Evolutionary conservation across 2,888 invertebrate genomes (phyloP), one percentile per base, ranked within the genome.

Genomic region (Cephus spinipes): DNA sequence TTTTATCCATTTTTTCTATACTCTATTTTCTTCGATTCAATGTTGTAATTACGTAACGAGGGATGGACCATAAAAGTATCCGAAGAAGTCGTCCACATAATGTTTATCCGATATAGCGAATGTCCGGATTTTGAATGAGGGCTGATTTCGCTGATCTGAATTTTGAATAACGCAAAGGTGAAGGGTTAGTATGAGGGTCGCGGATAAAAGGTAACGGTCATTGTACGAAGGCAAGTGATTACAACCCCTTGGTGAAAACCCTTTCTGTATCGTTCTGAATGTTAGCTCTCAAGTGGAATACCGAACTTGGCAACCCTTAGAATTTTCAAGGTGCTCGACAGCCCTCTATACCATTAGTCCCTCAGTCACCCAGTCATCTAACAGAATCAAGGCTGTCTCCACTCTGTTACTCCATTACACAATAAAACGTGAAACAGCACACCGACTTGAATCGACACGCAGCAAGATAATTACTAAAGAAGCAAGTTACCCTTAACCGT

Each of bases 1-100:
- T 79, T 79, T 79, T 76, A 79, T 77, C 79, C 73, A 68, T 73
- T 36, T 69, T 79, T 23, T 23, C 9, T 55, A 9, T 55, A 9
- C 23, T 15, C 9, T 55, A 23, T 55, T 23, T 55, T 55, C 2
- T 9, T 23, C 2, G 0, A 55, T 23, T 55, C 23, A 6, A 55
- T 2, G 9, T 2, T 2, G 9, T 23, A 23, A 55, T 55, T 23
- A 31, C 11, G 30, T 75, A 2, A 12, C 30, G 36, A 33, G 30
- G 12, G 12, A 71, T 0, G 23, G 55, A 55, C 2, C 23, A 23
- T 23, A 9, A 23, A 9, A 23, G 55, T 55, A 23, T 23, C 55
- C 23, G 9, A 55, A 55, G 23, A 55, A 23, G 2, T 55, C 9
- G 2, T 23, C 23, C 2, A 9, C 55, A 3, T 15, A 55, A 55